These are phyloP conservation scores for Pomatorhinus ruficollis DNA, from an alignment of 2,113 vertebrate genomes.

Conservation along the genomic window DNA sequence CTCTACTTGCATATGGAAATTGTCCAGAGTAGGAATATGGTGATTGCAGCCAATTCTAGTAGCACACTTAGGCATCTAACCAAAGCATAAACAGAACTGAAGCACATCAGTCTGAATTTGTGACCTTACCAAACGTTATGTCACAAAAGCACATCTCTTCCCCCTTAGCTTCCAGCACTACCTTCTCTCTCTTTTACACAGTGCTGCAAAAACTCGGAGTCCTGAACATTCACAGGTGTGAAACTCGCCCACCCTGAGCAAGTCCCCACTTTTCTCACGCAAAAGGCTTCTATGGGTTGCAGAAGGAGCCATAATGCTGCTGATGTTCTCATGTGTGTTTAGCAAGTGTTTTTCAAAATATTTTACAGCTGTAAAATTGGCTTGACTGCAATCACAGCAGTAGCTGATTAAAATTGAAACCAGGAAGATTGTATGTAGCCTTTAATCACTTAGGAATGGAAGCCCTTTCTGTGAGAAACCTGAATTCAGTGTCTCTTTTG, in stretches of 20 bases:
- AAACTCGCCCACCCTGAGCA: not conserved
- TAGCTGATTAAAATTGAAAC: not conserved
- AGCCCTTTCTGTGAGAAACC: not conserved
- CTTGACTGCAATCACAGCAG: not conserved
- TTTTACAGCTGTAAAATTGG: not conserved
- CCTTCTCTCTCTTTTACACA: not conserved
- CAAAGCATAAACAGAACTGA: not conserved
- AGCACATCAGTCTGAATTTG: not conserved
- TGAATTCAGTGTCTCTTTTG: not conserved
- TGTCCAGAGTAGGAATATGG: not conserved
- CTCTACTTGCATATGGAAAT: not conserved
- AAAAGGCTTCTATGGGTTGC: not conserved
- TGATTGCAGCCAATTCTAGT: not conserved
- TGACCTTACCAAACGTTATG: not conserved
- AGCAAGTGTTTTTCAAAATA: not conserved
- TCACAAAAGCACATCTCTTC: not conserved
- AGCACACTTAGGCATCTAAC: not conserved
- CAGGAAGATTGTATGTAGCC: not conserved
- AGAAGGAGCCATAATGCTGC: not conserved
- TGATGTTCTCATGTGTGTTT: not conserved
- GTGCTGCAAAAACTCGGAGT: accelerated
- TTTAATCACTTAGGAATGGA: not conserved
- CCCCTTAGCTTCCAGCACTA: not conserved
- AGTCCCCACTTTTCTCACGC: accelerated
- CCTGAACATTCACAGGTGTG: not conserved